phyloP scores from a whole-genome alignment of 2,888 invertebrate species.

The Agrilus cyanescens region DNA sequence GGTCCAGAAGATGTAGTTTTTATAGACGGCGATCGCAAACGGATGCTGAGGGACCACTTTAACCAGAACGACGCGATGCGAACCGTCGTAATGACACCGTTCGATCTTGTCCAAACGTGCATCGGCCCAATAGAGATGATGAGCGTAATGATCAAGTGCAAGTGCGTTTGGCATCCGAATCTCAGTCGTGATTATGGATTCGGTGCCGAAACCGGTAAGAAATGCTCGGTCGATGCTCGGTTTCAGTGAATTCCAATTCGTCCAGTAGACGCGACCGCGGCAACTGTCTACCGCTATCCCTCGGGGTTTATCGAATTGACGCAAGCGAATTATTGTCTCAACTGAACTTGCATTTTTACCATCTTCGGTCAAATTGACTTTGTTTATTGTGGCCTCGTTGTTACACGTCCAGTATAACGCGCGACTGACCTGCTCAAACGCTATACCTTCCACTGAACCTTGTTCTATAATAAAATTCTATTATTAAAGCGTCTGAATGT shows the following conservation, averaged over 20 bases:
- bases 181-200: constrained; percentile 62
- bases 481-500: constrained; percentile 1
- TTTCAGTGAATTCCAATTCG: constrained; percentile 75
- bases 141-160: constrained; percentile 61
- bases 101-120: constrained; percentile 78
- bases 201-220: constrained; percentile 40
- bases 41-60: constrained; percentile 70
- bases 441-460: constrained; percentile 80
- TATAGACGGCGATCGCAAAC: constrained; percentile 74
- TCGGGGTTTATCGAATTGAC: constrained; percentile 63
- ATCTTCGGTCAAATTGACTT: constrained; percentile 39
- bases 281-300: constrained; percentile 81
- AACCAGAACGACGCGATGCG: constrained; percentile 56
- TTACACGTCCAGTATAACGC: constrained; percentile 80
- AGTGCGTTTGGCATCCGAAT: constrained; percentile 81
- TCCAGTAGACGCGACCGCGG: constrained; percentile 68
- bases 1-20: constrained; percentile 77
- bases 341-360: constrained; percentile 35
- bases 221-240: constrained; percentile 72
- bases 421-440: constrained; percentile 56
- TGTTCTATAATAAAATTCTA: constrained; percentile 43
- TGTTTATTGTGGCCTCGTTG: constrained; percentile 60
- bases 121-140: constrained; percentile 76
- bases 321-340: constrained; percentile 51
- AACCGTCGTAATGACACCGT: constrained; percentile 68